A percentile compares a stretch with the other conserved stretches of the same genome.
These are phyloP conservation scores for Acrocephalus kingi DNA, from an alignment of 2,113 vertebrate genomes.

Conservation along the genomic window DNA sequence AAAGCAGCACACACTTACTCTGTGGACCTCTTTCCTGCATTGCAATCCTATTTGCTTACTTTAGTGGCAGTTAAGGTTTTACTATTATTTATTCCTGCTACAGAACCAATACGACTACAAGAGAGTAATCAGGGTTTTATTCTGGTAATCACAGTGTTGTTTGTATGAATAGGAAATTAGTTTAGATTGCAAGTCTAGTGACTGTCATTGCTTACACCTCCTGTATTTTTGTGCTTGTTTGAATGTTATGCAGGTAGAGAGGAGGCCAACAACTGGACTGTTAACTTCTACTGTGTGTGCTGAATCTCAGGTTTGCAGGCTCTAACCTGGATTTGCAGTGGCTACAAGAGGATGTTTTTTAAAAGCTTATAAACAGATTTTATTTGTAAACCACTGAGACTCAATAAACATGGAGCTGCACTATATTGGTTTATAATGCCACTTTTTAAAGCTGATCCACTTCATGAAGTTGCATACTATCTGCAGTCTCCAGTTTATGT, in stretches of 20 bases:
- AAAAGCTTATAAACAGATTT: not conserved
- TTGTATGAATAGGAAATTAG: not conserved
- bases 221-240: not conserved
- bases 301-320: not conserved
- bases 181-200: not conserved
- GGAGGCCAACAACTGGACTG: not conserved
- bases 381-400: slow-evolving; percentile 9
- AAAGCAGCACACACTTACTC: slow-evolving; percentile 19
- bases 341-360: not conserved
- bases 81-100: slow-evolving; percentile 4
- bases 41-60: slow-evolving; percentile 4
- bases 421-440: not conserved
- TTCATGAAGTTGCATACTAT: not conserved
- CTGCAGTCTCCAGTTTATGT: not conserved
- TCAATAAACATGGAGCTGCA: not conserved
- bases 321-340: not conserved
- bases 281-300: not conserved
- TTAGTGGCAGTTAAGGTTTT: slow-evolving; percentile 31
- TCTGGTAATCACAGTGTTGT: not conserved
- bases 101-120: not conserved
- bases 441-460: not conserved
- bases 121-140: not conserved
- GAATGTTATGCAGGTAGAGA: not conserved
- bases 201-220: not conserved
- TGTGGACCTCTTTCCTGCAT: not conserved